These are phyloP conservation scores for Pyrrhosoma nymphula DNA, from an alignment of 2,888 invertebrate genomes.

Conservation along the genomic window DNA sequence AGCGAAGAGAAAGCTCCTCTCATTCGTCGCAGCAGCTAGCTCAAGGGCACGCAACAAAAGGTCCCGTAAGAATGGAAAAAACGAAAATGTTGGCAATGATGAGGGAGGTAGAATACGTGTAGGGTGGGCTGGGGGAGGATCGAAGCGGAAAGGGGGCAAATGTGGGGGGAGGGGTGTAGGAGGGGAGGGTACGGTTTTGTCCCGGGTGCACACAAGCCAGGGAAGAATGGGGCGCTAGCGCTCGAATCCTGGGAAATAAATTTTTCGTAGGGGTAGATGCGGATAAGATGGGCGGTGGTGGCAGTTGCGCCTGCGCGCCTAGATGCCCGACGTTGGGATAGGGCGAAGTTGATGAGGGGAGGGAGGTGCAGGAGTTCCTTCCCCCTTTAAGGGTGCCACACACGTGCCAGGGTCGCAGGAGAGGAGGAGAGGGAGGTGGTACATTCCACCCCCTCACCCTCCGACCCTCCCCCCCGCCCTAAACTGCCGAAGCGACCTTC, in stretches of 20 bases:
- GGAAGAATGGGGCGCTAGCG: not conserved
- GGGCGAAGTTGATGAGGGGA: not conserved
- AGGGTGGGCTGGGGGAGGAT: no score
- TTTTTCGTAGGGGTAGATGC: not conserved
- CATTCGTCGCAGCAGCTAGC: no score
- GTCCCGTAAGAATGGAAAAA: not conserved
- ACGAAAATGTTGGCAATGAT: not conserved
- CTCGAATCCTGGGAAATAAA: not conserved
- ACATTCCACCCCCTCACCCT: not conserved
- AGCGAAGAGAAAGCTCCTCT: no score
- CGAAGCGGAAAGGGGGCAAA: not conserved
- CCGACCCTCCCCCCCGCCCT: not conserved
- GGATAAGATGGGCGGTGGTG: no score
- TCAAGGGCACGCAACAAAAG: not conserved
- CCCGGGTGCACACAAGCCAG: not conserved
- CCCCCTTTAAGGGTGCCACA: not conserved
- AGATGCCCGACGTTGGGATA: not conserved
- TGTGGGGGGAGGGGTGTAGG: not conserved
- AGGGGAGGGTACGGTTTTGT: not conserved
- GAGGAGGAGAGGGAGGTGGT: no score
- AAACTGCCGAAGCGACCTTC: not conserved
- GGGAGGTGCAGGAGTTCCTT: not conserved
- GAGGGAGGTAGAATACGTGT: no score
- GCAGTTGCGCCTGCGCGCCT: not conserved
- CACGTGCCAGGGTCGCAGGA: constrained; percentile 20